Base-by-base conservation (phyloP, 2,888 invertebrate genomes). In the Ennomos erosarius region DNA sequence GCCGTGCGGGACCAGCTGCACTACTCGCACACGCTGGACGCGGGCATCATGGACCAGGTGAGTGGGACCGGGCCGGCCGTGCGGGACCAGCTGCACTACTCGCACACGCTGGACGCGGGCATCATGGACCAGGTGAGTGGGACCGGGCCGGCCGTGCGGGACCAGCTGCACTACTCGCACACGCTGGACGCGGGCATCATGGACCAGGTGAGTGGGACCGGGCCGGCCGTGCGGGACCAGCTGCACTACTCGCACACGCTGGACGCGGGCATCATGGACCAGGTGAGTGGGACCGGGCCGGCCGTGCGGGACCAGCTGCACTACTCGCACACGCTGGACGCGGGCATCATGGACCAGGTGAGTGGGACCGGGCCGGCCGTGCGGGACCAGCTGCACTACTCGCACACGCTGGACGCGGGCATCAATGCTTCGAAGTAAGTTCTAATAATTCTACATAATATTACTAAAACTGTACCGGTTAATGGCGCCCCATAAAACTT, bases 41-140 rank as follows among this genome's bases (percentile, higher is more conserved):
- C 88, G 8, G 79, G 85, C 53, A 89, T 90, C 62, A 88, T 89
- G 86, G 88, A 89, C 11, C 90, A 90, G 85, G 90, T 88, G 26
- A 6, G n/a, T n/a, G n/a, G 26, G 16, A 16, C 16, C 16, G 91
- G 91, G 79, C 80, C 85, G 0, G 90, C 90, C 3, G 70, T 92
- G 56, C 63, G 88, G 0, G 85, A 85, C 74, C 88, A 89, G 75
- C 85, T 92, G 11, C 54, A 88, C 81, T 88, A 90, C 84, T 88
- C 90, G 64, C 86, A 87, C 68, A 73, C 81, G 0, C 79, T 92
- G 1, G 91, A 92, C 68, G 86, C 88, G 8, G 79, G 85, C 53
- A 89, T 90, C 62, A 88, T 89, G 86, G 88, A 89, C 11, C 90
- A 90, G 85, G 90, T 88, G 26, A 6, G n/a, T n/a, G n/a, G 26